Percentiles rank a stretch among this genome's conserved stretches.
These are phyloP conservation scores for Alloscopus bannaensis DNA, from an alignment of 2,888 invertebrate genomes.

Conservation along the genomic window DNA sequence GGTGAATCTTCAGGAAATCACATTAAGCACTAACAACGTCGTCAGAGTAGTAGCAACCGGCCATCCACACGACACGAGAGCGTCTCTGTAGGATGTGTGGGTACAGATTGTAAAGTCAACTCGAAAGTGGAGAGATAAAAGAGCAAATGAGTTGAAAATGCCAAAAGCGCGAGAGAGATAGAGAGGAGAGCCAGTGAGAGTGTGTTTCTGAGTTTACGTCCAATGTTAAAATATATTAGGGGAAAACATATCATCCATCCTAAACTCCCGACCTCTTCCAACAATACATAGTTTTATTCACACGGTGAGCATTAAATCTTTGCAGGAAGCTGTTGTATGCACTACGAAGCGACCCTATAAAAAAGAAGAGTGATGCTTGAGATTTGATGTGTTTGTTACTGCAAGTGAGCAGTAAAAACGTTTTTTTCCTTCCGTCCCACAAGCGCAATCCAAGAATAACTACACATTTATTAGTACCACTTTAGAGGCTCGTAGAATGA, in stretches of 20 bases:
- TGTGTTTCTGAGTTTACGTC: conserved; percentile 45
- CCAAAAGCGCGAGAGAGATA: conserved; percentile 18
- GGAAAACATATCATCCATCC: conserved; percentile 3
- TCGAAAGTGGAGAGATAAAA: neutral
- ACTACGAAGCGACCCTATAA: no score
- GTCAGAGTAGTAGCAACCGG: conserved; percentile 21
- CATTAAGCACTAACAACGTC: conserved; percentile 42
- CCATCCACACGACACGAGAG: neutral
- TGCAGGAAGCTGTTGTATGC: no score
- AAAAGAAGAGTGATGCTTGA: no score
- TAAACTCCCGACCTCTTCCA: conserved; percentile 17
- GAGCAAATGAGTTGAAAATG: conserved; percentile 47
- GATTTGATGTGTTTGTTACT: no score
- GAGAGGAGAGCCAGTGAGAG: no score
- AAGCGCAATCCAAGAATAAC: no score
- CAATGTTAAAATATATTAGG: conserved; percentile 41
- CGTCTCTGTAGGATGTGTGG: conserved; percentile 14
- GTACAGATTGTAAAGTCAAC: neutral
- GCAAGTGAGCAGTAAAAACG: no score
- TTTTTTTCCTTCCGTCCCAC: no score
- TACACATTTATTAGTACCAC: no score
- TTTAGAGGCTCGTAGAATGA: no score
- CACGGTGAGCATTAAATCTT: neutral
- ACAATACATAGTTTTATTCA: neutral
- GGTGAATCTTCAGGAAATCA: conserved; percentile 56